phyloP scores from a whole-genome alignment of 2,888 invertebrate species.

The Leptura quadrifasciata region DNA sequence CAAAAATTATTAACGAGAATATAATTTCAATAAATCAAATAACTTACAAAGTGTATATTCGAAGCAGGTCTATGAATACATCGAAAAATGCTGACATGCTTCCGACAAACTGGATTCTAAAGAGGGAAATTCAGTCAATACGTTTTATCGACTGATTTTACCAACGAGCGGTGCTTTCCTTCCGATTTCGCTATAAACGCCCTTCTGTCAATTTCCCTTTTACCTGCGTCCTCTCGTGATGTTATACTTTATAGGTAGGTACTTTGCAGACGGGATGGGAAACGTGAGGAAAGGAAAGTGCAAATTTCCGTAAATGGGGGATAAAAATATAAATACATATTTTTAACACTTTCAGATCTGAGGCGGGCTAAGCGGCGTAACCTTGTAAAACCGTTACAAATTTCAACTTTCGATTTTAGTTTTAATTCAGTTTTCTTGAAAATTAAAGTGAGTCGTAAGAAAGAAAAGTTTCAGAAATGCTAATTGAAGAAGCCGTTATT shows the following conservation, averaged over 20 bases:
- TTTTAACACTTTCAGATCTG: not conserved
- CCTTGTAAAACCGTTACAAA: not conserved
- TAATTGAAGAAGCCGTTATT: too few species aligned
- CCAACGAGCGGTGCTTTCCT: not conserved
- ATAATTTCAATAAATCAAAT: too few species aligned
- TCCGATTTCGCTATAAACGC: not conserved
- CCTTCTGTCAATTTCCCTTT: not conserved
- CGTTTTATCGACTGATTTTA: too few species aligned
- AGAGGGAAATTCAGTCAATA: too few species aligned
- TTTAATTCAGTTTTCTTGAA: not conserved
- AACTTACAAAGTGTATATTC: too few species aligned
- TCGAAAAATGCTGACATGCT: too few species aligned
- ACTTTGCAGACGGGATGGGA: not conserved
- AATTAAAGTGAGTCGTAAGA: not conserved
- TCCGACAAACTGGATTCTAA: too few species aligned
- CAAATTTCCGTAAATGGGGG: not conserved
- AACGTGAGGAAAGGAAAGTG: not conserved
- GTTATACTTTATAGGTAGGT: not conserved
- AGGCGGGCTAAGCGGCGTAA: not conserved
- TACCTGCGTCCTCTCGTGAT: not conserved
- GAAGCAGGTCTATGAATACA: too few species aligned
- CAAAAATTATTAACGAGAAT: too few species aligned
- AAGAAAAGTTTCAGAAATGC: too few species aligned
- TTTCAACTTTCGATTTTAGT: not conserved
- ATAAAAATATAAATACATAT: not conserved